Conservation (phyloP, 2,797 vertebrate species). For the Muraenolepis orangiensis region DNA sequence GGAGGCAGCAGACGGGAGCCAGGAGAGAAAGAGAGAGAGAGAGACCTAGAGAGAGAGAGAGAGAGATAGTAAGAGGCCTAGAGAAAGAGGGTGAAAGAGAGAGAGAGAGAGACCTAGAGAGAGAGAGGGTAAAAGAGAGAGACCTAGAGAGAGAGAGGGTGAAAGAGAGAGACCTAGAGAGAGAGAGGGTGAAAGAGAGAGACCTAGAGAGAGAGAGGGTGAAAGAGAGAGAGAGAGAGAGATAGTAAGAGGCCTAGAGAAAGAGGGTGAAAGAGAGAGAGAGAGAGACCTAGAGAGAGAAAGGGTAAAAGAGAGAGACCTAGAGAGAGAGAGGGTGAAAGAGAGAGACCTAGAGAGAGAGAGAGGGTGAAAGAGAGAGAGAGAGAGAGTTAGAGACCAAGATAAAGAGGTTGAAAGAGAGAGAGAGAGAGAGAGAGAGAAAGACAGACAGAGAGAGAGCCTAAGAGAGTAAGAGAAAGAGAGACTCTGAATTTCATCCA, state of each 20-base stretch:
- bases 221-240: background rate
- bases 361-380: background rate
- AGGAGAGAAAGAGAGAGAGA: conserved; percentile 35
- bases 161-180: background rate
- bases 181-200: background rate
- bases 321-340: too few species aligned
- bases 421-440: too few species aligned
- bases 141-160: too few species aligned
- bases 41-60: conserved; percentile 10
- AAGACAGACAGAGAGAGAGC: too few species aligned
- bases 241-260: too few species aligned
- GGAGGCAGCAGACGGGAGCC: conserved; percentile 67
- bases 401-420: background rate
- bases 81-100: background rate
- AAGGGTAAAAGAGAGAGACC: too few species aligned
- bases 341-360: too few species aligned
- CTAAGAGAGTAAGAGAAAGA: background rate
- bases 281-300: background rate
- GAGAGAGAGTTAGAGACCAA: too few species aligned
- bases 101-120: too few species aligned
- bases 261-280: too few species aligned
- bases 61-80: conserved; percentile 41
- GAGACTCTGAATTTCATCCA: background rate
- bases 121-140: too few species aligned
- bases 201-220: too few species aligned